phyloP scores from a whole-genome alignment of 2,797 vertebrate species.

The Pantherophis vulpinus region DNA sequence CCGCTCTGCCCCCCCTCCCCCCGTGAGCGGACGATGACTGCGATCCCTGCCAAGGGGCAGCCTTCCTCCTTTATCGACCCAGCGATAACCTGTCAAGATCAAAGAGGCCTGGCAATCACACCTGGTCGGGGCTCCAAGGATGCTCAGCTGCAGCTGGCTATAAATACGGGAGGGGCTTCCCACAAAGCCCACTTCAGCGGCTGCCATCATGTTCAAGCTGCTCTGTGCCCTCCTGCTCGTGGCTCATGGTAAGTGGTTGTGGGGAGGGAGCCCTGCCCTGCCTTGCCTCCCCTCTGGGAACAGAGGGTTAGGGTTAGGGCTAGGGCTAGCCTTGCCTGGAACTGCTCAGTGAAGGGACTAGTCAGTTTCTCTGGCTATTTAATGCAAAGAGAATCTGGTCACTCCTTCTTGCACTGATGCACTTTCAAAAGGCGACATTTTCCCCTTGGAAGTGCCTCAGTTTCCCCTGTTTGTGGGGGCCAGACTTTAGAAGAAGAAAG shows the following conservation, averaged over 20 bases:
- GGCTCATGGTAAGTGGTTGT: constrained; percentile 57
- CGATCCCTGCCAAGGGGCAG: background rate
- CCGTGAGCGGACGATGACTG: rapidly evolving
- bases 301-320: background rate
- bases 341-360: background rate
- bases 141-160: constrained; percentile 33
- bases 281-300: background rate
- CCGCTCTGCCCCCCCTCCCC: background rate
- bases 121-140: background rate
- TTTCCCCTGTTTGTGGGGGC: background rate
- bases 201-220: constrained; percentile 56
- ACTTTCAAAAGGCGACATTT: background rate
- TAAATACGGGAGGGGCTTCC: constrained; percentile 17
- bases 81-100: constrained; percentile 55
- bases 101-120: constrained; percentile 7
- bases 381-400: background rate
- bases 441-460: background rate
- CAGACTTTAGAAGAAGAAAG: background rate
- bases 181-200: background rate
- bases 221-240: constrained; percentile 51
- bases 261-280: background rate
- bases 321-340: background rate
- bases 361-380: background rate
- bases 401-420: background rate
- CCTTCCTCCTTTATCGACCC: background rate